Base-by-base conservation (phyloP, 2,113 vertebrate genomes). In the Canis aureus region DNA sequence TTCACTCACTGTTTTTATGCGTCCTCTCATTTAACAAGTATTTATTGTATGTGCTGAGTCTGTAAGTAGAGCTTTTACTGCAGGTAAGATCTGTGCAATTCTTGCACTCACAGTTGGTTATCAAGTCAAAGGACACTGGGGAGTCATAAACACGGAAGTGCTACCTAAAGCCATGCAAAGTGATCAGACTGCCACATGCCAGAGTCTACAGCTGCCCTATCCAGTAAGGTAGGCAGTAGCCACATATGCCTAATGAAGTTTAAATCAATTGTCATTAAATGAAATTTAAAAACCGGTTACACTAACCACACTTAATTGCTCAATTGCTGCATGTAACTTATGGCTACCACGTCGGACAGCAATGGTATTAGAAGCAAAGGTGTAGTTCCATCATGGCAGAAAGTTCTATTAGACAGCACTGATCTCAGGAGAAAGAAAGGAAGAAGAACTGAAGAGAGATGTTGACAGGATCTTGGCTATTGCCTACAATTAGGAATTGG, bases 231-330 rank as follows among this genome's bases (percentile, higher is more conserved):
- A 86, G 32, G 3, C 15, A 66, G 1, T 49, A 35, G 38, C 53
- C 38, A 80, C 59, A 67, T 82, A 38, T 32, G 60, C 8, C 91
- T 93, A 79, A 29, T 93, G 64, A 88, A 53, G 32, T 95, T 80
- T 95, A 84, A 96, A 69, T 94, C n/a, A 89, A 32, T 60, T 88
- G 8, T 51, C 62, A 81, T 81, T 88, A 89, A 91, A 32, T 89
- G 23, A 60, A 87, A 82, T 83, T 83, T 51, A 92, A 92, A 94
- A 85, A 94, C 82, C 64, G 64, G 19, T 51, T 0, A 86, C 4
- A 66, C 10, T 38, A 86, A 62, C 51, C 59, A 80, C 1, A 13
- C 8, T 88, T 87, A 20, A 67, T 80, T 90, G 69, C 6, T 87
- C 79, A 53, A 53, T 80, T 2, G 9, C 43, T 8, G 19, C 3